Conservation (phyloP, 23 tunicate species). For the Diplosoma virens region DNA sequence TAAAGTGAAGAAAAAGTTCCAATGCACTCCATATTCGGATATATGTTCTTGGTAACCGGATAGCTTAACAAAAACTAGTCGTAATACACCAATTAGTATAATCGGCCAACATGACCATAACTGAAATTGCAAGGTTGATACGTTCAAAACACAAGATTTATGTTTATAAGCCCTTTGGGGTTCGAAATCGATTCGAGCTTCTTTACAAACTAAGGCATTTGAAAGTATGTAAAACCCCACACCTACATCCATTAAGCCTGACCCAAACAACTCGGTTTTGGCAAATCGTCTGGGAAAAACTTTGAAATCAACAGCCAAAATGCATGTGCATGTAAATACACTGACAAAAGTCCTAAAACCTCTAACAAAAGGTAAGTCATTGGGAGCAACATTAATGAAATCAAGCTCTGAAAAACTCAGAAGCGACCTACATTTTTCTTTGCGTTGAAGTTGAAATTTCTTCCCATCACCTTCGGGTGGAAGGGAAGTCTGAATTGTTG, state of each 20-base stretch:
- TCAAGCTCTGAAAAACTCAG: not conserved
- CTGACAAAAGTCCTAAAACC: constrained; percentile 36
- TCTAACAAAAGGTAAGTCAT: constrained; percentile 50
- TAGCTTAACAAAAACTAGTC: constrained; percentile 45
- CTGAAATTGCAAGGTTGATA: constrained; percentile 7
- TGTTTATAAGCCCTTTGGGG: no score
- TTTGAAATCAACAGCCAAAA: constrained; percentile 87
- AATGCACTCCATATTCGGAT: constrained; percentile 93
- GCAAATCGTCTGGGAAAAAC: constrained; percentile 86
- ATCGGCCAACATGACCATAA: constrained; percentile 74
- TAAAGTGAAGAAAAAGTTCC: constrained; percentile 92
- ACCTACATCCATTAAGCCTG: constrained; percentile 80
- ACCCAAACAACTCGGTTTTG: constrained; percentile 80
- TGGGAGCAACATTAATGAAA: constrained; percentile 15
- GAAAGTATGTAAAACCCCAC: constrained; percentile 66
- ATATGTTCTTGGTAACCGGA: constrained; percentile 83
- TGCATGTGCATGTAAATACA: constrained; percentile 55
- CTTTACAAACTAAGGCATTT: constrained; percentile 68
- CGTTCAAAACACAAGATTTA: not conserved
- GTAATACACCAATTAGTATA: constrained; percentile 36
- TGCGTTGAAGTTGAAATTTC: no score
- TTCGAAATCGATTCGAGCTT: constrained; percentile 47
- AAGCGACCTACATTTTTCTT: no score
- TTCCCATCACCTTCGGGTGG: no score
- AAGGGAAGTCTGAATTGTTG: no score